Evolutionary conservation across 64 coral and sea anemone genomes (phyloP), one percentile per base, ranked within the genome.

Genomic region (Montipora cactus): DNA sequence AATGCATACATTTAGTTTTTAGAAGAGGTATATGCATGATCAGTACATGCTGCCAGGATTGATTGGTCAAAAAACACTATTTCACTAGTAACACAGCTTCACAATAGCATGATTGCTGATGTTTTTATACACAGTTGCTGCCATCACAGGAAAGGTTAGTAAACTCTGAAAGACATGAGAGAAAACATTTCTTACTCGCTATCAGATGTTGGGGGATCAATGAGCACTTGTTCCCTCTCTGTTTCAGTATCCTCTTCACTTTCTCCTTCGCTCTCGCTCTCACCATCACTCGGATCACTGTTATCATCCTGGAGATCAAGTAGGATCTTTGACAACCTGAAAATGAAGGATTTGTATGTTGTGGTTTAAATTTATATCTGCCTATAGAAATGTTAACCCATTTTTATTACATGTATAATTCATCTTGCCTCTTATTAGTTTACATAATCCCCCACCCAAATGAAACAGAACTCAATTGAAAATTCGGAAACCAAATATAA

Each of bases 271-370:
- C 74, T 76, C 20, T 76, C 74, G 45, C 74, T 76, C 15, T 76
- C 74, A 76, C 25, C 74, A 76, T 15, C 74, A 44, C 74, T 76
- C 44, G 45, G 15, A 7, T 76, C 22, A 76, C 74, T 76, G 28
- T 13, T 15, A 76, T 76, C 74, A 45, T 76, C 74, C 28, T 76
- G 74, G 74, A 76, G 74, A 76, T 76, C 74, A 76, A 76, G 10
- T 76, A 76, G 74, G 74, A 76, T 76, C 74, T 76, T 76, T 44
- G 74, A 76, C 74, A 44, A 37, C 74, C 74, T 45, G 74, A 76
- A 44, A 76, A 76, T 13, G 10, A 76, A 76, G 2, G 15, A 76
- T 76, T 4, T 76, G 7, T 76, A 76, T 7, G 19, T 74, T 8
- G 28, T 64, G 59, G 59, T 11, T 64, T 14, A 64, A 11, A 64